Evolutionary conservation across 2,113 vertebrate species (phyloP).

Genomic region (Cololabis saira): DNA sequence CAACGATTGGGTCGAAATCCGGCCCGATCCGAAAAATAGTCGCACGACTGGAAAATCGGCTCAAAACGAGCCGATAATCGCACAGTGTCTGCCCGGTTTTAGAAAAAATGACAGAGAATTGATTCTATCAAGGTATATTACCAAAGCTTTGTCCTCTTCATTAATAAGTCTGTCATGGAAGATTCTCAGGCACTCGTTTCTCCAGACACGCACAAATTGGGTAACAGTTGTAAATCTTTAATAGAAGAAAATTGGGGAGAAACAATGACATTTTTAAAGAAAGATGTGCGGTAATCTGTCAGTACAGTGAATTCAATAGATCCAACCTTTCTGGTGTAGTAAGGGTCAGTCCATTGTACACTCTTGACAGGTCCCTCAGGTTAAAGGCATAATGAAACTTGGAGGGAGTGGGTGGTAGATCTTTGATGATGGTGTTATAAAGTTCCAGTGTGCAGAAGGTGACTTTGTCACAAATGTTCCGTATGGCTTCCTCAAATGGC

Average conservation of each 20-base stretch:
- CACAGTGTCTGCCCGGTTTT: too few relatives aligned
- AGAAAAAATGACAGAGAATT: too few relatives aligned
- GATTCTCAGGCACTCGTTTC: slow-evolving; percentile 94
- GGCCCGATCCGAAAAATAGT: too few relatives aligned
- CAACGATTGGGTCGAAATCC: too few relatives aligned
- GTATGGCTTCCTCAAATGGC: slow-evolving; percentile 85
- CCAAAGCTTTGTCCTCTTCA: slow-evolving; percentile 89
- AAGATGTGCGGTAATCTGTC: not conserved
- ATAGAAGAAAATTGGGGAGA: slow-evolving; percentile 3
- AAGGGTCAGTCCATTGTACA: slow-evolving; percentile 89
- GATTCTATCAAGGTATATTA: slow-evolving; percentile 50
- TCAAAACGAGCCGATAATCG: too few relatives aligned
- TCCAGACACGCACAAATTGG: slow-evolving; percentile 95
- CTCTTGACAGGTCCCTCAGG: slow-evolving; percentile 91
- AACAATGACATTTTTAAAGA: not conserved
- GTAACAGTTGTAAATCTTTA: slow-evolving; percentile 86
- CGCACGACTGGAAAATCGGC: too few relatives aligned
- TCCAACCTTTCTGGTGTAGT: slow-evolving; percentile 88
- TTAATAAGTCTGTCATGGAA: slow-evolving; percentile 95
- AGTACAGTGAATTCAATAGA: not conserved
- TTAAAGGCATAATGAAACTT: slow-evolving; percentile 99
- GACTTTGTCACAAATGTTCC: slow-evolving; percentile 83
- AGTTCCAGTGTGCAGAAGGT: slow-evolving; percentile 90
- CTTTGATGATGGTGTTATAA: slow-evolving; percentile 87
- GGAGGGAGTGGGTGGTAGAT: slow-evolving; percentile 93